These are phyloP conservation scores for Blastomussa wellsi DNA, from an alignment of 92 coral and sea anemone species.

Conservation along the genomic window DNA sequence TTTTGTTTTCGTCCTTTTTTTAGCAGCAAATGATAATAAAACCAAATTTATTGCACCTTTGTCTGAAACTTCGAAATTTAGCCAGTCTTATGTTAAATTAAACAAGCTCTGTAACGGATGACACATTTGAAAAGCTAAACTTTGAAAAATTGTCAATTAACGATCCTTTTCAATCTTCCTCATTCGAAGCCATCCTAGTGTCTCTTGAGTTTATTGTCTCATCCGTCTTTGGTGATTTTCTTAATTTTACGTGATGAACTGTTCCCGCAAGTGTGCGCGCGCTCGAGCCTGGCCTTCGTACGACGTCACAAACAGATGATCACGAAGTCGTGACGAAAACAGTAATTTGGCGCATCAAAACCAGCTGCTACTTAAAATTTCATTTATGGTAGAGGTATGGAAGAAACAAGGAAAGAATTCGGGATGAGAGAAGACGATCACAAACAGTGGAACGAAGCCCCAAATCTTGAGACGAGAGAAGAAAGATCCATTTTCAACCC, in stretches of 20 bases:
- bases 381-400: slow-evolving; percentile 13
- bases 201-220: too few species aligned
- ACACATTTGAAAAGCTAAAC: too few species aligned
- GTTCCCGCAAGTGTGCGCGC: neutral
- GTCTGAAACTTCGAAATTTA: neutral
- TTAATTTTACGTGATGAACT: too few species aligned
- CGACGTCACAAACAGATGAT: slow-evolving; percentile 38
- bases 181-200: too few species aligned
- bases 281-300: neutral
- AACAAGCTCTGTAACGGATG: too few species aligned
- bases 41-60: neutral
- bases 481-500: slow-evolving; percentile 25
- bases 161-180: too few species aligned
- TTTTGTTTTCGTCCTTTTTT: neutral
- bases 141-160: too few species aligned
- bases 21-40: neutral
- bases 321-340: slow-evolving; percentile 15
- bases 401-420: slow-evolving; percentile 24
- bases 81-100: neutral
- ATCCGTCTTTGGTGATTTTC: too few species aligned
- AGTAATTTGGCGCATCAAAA: neutral
- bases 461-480: slow-evolving; percentile 33
- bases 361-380: neutral
- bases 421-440: slow-evolving; percentile 18
- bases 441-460: slow-evolving; percentile 28